phyloP scores from a whole-genome alignment of 2,797 vertebrate genomes.

The Eulemur rubriventer region DNA sequence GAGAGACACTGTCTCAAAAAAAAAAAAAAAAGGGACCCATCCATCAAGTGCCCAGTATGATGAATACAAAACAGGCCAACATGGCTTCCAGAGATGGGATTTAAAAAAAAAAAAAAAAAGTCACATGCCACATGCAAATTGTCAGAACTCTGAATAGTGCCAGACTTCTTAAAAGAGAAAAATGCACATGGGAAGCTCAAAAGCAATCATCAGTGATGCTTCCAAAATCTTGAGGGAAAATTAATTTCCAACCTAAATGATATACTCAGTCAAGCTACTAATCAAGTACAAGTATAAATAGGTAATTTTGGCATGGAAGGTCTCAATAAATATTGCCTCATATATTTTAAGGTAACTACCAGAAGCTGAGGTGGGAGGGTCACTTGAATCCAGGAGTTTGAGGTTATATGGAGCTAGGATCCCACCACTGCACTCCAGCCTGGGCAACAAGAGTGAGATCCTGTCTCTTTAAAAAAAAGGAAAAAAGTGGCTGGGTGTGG shows the following conservation, averaged over 20 bases:
- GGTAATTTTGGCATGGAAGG: not conserved
- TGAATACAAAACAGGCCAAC: not conserved
- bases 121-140: not conserved
- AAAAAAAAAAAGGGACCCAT: too few relatives aligned
- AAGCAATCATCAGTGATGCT: not conserved
- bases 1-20: too few relatives aligned
- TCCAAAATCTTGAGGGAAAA: not conserved
- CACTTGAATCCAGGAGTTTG: too few relatives aligned
- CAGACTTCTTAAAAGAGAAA: not conserved
- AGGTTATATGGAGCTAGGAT: too few relatives aligned
- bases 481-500: too few relatives aligned
- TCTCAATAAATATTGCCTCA: not conserved
- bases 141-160: not conserved
- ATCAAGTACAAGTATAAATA: not conserved
- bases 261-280: not conserved
- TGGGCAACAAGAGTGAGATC: too few relatives aligned
- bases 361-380: too few relatives aligned
- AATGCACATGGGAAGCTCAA: not conserved
- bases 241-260: not conserved
- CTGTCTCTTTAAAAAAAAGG: too few relatives aligned
- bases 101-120: not conserved
- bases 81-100: not conserved
- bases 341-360: not conserved
- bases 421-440: too few relatives aligned
- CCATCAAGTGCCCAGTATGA: not conserved